Percentiles rank a stretch among this genome's conserved stretches.
phyloP scores from a whole-genome alignment of 2,113 vertebrate genomes.

The Notarius lentiginosus region DNA sequence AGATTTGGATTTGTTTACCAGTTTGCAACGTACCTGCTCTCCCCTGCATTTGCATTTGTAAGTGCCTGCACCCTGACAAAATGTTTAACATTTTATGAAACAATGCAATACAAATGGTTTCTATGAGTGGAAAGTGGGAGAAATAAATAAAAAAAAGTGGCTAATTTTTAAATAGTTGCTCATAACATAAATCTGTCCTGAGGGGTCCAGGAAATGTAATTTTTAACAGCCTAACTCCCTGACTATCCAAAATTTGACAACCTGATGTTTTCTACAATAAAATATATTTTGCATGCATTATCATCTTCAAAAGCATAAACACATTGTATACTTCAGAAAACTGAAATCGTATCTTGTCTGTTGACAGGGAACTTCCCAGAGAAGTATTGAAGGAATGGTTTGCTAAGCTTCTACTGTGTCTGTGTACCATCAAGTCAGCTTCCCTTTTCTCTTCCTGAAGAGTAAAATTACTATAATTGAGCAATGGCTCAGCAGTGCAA shows the following conservation, averaged over 20 bases:
- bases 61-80: too few relatives aligned
- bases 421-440: conserved; percentile 40
- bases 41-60: too few relatives aligned
- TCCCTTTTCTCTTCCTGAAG: conserved; percentile 56
- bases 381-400: conserved; percentile 8
- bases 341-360: conserved; percentile 17
- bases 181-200: neutral
- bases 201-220: neutral
- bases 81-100: neutral
- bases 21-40: too few relatives aligned
- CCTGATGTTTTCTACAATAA: neutral
- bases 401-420: neutral
- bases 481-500: conserved; percentile 37
- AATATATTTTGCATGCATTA: neutral
- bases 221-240: neutral
- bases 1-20: too few relatives aligned
- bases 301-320: neutral
- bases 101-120: neutral
- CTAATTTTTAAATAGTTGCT: neutral
- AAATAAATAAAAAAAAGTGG: neutral
- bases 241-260: neutral
- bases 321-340: conserved; percentile 32
- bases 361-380: conserved; percentile 44
- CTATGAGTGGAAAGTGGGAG: neutral
- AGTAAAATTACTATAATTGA: conserved; percentile 42